A percentile compares a stretch with the other conserved stretches of the same genome.
Evolutionary conservation across 2,113 vertebrate species (phyloP).

Genomic region (Garra rufa): DNA sequence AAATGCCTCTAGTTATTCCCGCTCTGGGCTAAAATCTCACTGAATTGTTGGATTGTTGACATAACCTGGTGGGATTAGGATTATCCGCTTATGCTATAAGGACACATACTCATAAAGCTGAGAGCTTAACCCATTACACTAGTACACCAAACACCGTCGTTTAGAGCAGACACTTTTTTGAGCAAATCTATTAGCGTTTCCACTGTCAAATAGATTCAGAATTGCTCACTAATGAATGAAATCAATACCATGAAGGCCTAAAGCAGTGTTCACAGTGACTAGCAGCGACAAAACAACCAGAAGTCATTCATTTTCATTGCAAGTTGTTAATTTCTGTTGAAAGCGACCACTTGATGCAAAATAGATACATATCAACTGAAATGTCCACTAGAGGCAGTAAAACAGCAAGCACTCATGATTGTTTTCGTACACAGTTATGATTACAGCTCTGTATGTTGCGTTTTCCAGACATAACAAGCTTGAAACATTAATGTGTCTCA

Average conservation of each 20-base stretch:
- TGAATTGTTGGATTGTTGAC: constrained; percentile 70
- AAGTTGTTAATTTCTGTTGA: background rate
- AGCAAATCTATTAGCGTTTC: background rate
- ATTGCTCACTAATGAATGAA: background rate
- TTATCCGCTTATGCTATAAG: constrained; percentile 70
- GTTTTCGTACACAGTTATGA: too few relatives aligned
- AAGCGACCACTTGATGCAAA: background rate
- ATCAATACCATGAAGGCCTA: background rate
- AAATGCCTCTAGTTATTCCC: constrained; percentile 17
- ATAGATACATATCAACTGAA: too few relatives aligned
- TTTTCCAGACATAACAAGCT: too few relatives aligned
- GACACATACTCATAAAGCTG: constrained; percentile 64
- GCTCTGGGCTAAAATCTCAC: background rate
- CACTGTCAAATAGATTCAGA: background rate
- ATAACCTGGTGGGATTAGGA: constrained; percentile 71
- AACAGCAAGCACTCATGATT: too few relatives aligned
- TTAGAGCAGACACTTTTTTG: background rate
- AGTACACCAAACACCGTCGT: constrained; percentile 49
- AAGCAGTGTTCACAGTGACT: background rate
- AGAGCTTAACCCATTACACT: constrained; percentile 74
- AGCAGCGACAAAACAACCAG: background rate
- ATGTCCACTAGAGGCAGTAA: too few relatives aligned
- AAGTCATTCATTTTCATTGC: background rate
- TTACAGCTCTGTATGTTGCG: too few relatives aligned
- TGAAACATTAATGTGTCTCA: constrained; percentile 52